phyloP scores from a whole-genome alignment of 2,888 invertebrate genomes.

The Subacronicta megacephala region DNA sequence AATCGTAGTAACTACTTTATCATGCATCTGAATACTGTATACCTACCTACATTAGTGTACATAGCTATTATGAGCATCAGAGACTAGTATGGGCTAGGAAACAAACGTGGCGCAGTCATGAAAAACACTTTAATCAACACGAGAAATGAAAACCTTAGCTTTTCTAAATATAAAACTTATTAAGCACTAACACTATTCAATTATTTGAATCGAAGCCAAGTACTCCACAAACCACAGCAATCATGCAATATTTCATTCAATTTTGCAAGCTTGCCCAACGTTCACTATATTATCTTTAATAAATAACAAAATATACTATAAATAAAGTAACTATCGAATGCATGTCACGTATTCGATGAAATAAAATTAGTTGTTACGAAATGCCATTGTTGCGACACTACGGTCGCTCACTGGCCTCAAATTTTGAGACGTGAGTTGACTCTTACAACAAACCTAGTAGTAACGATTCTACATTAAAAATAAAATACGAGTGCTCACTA shows the following conservation, averaged over 20 bases:
- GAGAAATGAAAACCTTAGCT: slow-evolving; percentile 1
- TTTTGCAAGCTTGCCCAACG: slow-evolving; percentile 47
- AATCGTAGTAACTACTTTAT: neutral
- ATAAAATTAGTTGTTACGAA: slow-evolving; percentile 71
- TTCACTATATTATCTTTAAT: slow-evolving; percentile 39
- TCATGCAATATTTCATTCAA: slow-evolving; percentile 34
- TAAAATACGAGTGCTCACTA: slow-evolving; percentile 23
- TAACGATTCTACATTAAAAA: slow-evolving; percentile 17
- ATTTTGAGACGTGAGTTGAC: slow-evolving; percentile 66
- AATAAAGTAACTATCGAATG: slow-evolving; percentile 57
- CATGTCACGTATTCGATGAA: slow-evolving; percentile 68
- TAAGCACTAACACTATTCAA: slow-evolving; percentile 18
- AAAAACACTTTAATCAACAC: neutral
- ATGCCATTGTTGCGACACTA: slow-evolving; percentile 66
- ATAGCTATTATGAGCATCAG: neutral
- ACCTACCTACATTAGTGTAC: neutral
- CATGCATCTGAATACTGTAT: neutral
- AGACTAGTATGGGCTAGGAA: neutral
- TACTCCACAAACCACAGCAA: slow-evolving; percentile 21
- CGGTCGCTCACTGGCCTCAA: slow-evolving; percentile 64
- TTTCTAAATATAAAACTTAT: slow-evolving; percentile 22
- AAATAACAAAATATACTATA: slow-evolving; percentile 43
- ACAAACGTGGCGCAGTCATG: neutral
- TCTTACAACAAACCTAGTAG: slow-evolving; percentile 42
- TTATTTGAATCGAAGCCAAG: slow-evolving; percentile 21